A percentile compares a stretch with the other conserved stretches of the same genome.
phyloP scores from a whole-genome alignment of 2,888 invertebrate genomes.

The Harpalus rufipes region DNA sequence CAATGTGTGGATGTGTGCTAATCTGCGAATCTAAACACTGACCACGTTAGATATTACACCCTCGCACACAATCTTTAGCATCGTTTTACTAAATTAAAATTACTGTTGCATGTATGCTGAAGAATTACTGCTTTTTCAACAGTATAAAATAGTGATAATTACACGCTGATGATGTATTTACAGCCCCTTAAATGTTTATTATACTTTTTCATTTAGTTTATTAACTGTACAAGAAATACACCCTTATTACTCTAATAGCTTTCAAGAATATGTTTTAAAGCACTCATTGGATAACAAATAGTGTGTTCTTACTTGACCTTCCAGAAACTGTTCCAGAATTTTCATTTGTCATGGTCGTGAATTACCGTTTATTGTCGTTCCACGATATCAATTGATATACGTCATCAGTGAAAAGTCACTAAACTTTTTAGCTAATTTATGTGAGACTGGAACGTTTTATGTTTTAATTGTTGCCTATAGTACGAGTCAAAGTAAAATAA shows the following conservation, averaged over 20 bases:
- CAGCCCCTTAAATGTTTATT: conserved; percentile 3
- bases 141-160: conserved; percentile 37
- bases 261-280: neutral
- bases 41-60: conserved; percentile 58
- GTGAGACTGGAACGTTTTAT: too few relatives aligned
- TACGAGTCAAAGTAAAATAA: too few relatives aligned
- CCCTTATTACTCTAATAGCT: neutral
- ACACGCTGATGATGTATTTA: conserved; percentile 31
- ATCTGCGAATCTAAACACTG: conserved; percentile 49
- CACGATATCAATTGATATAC: too few relatives aligned
- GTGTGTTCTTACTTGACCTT: too few relatives aligned
- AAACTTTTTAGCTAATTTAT: too few relatives aligned
- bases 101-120: conserved; percentile 34
- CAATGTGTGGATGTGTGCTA: conserved; percentile 22
- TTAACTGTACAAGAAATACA: neutral
- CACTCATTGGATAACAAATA: too few relatives aligned
- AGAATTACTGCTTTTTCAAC: conserved; percentile 3
- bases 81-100: conserved; percentile 63
- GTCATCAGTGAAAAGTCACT: too few relatives aligned
- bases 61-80: conserved; percentile 57
- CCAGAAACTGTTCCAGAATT: too few relatives aligned
- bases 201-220: neutral
- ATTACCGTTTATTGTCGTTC: too few relatives aligned
- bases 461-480: too few relatives aligned
- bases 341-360: too few relatives aligned